These are phyloP conservation scores for Ploceus nigricollis DNA, from an alignment of 2,113 vertebrate species.

Conservation along the genomic window DNA sequence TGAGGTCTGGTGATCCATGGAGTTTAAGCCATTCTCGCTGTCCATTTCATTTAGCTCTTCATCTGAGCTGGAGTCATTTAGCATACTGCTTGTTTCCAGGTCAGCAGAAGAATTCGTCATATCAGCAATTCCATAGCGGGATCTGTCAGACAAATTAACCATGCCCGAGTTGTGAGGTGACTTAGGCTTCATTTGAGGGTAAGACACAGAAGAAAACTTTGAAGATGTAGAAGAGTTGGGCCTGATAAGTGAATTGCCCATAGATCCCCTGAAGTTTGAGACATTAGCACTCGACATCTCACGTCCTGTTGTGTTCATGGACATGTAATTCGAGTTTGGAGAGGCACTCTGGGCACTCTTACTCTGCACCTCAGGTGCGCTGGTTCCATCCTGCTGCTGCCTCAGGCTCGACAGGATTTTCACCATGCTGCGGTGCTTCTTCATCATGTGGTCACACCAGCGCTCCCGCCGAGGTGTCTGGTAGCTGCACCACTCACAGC, in stretches of 20 bases:
- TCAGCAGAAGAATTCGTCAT: conserved; percentile 80
- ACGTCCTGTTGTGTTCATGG: conserved; percentile 72
- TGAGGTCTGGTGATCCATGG: conserved; percentile 81
- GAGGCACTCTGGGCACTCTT: conserved; percentile 78
- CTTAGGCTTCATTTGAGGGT: conserved; percentile 85
- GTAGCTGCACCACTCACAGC: conserved; percentile 96
- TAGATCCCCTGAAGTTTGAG: conserved; percentile 68
- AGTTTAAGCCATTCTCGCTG: conserved; percentile 86
- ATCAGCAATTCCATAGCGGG: conserved; percentile 79
- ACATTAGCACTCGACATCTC: conserved; percentile 76
- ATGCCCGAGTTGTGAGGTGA: conserved; percentile 84
- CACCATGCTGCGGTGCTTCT: conserved; percentile 94
- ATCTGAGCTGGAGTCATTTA: conserved; percentile 93
- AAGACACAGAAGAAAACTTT: conserved; percentile 83
- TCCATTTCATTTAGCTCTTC: conserved; percentile 90
- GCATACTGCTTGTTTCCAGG: conserved; percentile 80
- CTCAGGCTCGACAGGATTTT: conserved; percentile 88
- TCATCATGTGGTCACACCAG: conserved; percentile 95
- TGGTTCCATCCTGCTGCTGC: conserved; percentile 79
- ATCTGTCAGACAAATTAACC: conserved; percentile 89
- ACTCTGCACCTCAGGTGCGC: conserved; percentile 76
- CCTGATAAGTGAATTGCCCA: conserved; percentile 76
- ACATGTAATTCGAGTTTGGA: conserved; percentile 76
- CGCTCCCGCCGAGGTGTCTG: conserved; percentile 89
- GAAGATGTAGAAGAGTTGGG: conserved; percentile 72